Evolutionary conservation across 2,888 invertebrate genomes (phyloP).

Genomic region (Caenorhabditis imperialis): DNA sequence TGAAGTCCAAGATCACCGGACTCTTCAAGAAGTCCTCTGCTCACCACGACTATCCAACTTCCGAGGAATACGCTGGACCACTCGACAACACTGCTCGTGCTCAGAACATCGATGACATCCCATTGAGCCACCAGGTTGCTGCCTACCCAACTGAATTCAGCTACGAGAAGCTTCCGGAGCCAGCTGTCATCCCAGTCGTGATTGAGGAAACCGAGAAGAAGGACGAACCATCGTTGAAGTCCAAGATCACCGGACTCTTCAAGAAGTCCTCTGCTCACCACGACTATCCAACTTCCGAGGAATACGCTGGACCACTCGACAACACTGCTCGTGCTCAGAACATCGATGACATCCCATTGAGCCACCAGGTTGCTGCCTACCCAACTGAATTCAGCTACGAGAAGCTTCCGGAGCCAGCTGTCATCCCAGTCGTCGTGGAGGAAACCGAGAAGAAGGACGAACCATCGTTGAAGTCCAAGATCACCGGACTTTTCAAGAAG

Average conservation of each 20-base stretch:
- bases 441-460: slow-evolving; percentile 44
- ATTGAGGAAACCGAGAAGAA: too few relatives aligned
- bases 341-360: too few relatives aligned
- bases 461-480: slow-evolving; percentile 27
- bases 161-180: too few relatives aligned
- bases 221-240: not conserved
- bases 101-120: too few relatives aligned
- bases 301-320: slow-evolving; percentile 26
- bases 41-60: too few relatives aligned
- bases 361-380: slow-evolving; percentile 22
- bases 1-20: too few relatives aligned
- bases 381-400: slow-evolving; percentile 58
- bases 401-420: slow-evolving; percentile 45
- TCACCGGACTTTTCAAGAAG: slow-evolving; percentile 47
- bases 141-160: too few relatives aligned
- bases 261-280: slow-evolving; percentile 52
- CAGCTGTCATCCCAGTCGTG: too few relatives aligned
- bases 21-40: too few relatives aligned
- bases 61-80: too few relatives aligned
- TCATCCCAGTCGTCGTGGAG: slow-evolving; percentile 36
- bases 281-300: slow-evolving; percentile 56
- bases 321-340: not conserved
- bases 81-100: too few relatives aligned
- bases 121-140: too few relatives aligned
- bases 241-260: slow-evolving; percentile 18